phyloP scores from a whole-genome alignment of 1,140 invertebrate species.

The Rhyacophila brunnea region DNA sequence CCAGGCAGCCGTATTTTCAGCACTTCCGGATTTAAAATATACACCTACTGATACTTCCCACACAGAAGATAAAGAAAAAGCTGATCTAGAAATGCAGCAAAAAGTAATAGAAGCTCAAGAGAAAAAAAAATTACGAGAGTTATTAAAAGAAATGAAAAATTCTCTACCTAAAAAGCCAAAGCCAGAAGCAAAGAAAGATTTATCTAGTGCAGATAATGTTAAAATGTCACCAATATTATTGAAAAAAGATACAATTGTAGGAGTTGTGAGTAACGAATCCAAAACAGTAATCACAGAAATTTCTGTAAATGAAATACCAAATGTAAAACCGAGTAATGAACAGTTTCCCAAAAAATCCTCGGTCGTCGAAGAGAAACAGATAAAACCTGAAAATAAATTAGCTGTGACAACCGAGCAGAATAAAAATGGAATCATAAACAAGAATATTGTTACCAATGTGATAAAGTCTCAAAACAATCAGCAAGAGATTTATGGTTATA shows the following conservation, averaged over 20 bases:
- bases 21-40: slow-evolving; percentile 20
- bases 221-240: no score
- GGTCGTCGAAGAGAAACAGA: no score
- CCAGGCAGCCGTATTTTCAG: slow-evolving; percentile 32
- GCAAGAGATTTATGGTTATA: not conserved
- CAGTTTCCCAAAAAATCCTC: no score
- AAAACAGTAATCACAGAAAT: no score
- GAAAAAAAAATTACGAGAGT: slow-evolving; percentile 57
- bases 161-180: slow-evolving; percentile 58
- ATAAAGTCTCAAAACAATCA: not conserved
- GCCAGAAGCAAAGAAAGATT: not conserved
- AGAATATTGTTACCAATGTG: not conserved
- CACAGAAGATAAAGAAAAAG: slow-evolving; percentile 9
- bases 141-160: slow-evolving; percentile 67
- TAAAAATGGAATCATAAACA: not conserved
- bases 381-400: no score
- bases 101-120: slow-evolving; percentile 50
- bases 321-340: no score
- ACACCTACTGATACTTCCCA: not conserved
- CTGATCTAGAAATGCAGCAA: slow-evolving; percentile 36
- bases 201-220: no score
- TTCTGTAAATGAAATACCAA: no score
- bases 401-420: no score
- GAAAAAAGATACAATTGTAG: no score
- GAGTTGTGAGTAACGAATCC: no score